Evolutionary conservation across 2,113 vertebrate species (phyloP).

Genomic region (Serilophus lunatus): DNA sequence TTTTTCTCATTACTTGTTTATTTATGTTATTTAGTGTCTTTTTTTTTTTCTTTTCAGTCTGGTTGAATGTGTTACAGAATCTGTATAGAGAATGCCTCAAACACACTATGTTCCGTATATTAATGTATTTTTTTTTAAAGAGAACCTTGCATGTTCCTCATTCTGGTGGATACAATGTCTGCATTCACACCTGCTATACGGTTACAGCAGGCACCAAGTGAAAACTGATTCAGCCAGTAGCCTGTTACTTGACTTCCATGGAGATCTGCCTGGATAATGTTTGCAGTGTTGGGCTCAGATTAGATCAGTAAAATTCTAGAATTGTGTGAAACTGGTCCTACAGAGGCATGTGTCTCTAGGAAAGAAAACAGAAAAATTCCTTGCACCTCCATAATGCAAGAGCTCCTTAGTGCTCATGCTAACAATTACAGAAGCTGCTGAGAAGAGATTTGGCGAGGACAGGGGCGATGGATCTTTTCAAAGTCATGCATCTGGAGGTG

Average conservation of each 20-base stretch:
- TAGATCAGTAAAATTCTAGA: not conserved
- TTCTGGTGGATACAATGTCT: constrained; percentile 19
- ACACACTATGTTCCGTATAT: not conserved
- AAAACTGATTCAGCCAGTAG: not conserved
- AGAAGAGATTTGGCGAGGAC: not conserved
- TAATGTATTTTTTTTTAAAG: not conserved
- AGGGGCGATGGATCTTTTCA: not conserved
- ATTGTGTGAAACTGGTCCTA: not conserved
- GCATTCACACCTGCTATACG: constrained; percentile 20
- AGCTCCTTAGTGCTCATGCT: not conserved
- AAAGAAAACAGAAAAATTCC: not conserved
- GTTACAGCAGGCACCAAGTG: not conserved
- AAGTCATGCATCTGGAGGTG: not conserved
- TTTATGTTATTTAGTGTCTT: not conserved
- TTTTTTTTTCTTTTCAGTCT: not conserved
- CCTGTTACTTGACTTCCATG: not conserved
- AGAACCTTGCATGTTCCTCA: not conserved
- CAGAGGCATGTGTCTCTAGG: not conserved
- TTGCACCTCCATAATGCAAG: not conserved
- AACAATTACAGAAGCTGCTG: not conserved
- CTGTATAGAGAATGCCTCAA: not conserved
- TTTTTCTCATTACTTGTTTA: not conserved
- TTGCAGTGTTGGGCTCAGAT: constrained; percentile 15
- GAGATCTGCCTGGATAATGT: constrained; percentile 15
- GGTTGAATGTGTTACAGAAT: not conserved